phyloP scores from a whole-genome alignment of 2,797 vertebrate genomes.

The Enteromius anoplus region DNA sequence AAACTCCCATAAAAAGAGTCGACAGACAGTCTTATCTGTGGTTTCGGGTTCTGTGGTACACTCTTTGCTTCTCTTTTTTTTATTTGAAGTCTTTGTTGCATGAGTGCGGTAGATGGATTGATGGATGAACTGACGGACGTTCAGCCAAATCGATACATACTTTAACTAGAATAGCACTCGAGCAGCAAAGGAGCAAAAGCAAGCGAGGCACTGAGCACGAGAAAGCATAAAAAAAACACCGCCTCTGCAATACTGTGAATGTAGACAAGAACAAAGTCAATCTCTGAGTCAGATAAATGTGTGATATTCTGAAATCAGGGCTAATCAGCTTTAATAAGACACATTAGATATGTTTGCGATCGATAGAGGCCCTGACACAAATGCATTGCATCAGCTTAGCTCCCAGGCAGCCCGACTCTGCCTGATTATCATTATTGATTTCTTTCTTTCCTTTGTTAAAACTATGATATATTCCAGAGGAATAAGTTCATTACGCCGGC shows the following conservation, averaged over 20 bases:
- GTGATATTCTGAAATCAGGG: conserved; percentile 54
- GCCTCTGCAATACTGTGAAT: not conserved
- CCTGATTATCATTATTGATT: conserved; percentile 68
- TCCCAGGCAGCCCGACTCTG: conserved; percentile 47
- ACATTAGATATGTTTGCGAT: conserved; percentile 61
- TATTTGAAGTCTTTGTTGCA: not conserved
- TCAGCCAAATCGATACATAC: conserved; percentile 33
- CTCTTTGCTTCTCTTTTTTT: conserved; percentile 3
- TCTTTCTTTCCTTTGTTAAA: conserved; percentile 63
- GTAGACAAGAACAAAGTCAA: conserved; percentile 28
- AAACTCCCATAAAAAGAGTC: not conserved
- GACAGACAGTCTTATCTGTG: not conserved
- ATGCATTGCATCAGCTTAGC: conserved; percentile 55
- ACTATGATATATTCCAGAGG: conserved; percentile 67
- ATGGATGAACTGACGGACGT: not conserved
- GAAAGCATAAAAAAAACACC: conserved; percentile 16
- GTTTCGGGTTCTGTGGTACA: not conserved
- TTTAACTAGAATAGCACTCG: conserved; percentile 17
- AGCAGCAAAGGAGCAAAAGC: conserved; percentile 14
- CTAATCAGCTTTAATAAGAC: conserved; percentile 61
- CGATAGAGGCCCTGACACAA: conserved; percentile 60
- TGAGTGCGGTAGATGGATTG: conserved; percentile 6
- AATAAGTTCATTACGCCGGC: conserved; percentile 65
- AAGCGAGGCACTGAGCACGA: not conserved
- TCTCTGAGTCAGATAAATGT: conserved; percentile 49